Base-by-base conservation (phyloP, 2,113 vertebrate species). In the Tragelaphus imberbis region DNA sequence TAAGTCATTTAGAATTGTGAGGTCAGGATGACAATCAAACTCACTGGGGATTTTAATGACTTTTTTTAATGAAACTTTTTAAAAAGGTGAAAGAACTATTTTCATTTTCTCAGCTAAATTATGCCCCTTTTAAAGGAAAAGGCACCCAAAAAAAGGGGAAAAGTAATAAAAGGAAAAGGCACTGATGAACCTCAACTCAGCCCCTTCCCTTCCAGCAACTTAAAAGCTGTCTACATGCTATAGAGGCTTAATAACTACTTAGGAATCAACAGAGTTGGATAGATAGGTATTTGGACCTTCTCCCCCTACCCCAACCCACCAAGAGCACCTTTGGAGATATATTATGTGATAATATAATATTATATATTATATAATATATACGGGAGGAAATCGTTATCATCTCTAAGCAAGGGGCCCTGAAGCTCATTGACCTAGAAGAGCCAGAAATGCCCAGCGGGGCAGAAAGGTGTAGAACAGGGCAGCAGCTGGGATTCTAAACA, bases 1-100 rank as follows among this genome's bases (percentile, higher is more conserved):
- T 0, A 23, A 89, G 65, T 89, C 79, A n/a, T 88, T 90, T 94
- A 44, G 33, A 92, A 80, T 82, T 94, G 71, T 86, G 49, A 87
- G 56, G n/a, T 96, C 79, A 51, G 84, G 30, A 68, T 65, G 30
- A 56, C 91, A 63, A 49, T 61, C 80, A 90, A 97, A 84, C 77
- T 94, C 79, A 33, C 1, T 61, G 61, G 53, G 16, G 84, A 25
- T 53, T 92, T 90, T 79, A 61, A 94, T 25, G 65, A 85, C 58
- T 68, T 33, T 30, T 65, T 58, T 92, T 84, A 47, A 94, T 19
- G 53, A 85, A 71, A 92, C 51, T 88, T 90, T 82, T 25, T 4
- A 49, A 95, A 96, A 94, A 56, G 55, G n/a, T 63, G 23, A 80
- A 59, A 63, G 15, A 53, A 77, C 56, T 95, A 21, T 95, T 97